Conservation (phyloP, 2,888 invertebrate species). For the Thecophora atra region DNA sequence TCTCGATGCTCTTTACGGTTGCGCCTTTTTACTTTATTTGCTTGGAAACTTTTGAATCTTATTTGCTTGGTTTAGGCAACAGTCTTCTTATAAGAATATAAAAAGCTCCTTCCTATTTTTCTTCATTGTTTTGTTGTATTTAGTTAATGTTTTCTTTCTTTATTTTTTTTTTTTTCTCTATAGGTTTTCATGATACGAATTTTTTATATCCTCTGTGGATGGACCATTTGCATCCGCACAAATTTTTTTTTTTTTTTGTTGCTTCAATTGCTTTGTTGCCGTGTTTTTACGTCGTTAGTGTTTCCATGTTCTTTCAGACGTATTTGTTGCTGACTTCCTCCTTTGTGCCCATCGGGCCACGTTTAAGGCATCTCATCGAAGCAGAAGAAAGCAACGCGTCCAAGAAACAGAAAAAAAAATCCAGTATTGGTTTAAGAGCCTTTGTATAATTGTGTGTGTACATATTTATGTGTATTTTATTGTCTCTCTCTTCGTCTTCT, state of each 20-base stretch:
- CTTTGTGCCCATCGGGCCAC: too few relatives aligned
- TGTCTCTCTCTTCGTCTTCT: not conserved
- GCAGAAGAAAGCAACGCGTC: not conserved
- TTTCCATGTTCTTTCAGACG: not conserved
- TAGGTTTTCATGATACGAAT: not conserved
- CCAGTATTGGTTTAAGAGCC: not conserved
- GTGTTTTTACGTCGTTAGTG: not conserved
- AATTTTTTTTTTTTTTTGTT: not conserved
- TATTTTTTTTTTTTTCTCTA: constrained; percentile 7
- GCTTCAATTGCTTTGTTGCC: not conserved
- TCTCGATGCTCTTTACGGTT: too few relatives aligned
- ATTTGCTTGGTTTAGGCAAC: too few relatives aligned
- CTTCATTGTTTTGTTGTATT: not conserved
- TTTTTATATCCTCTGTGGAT: not conserved
- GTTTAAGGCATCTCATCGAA: constrained; percentile 10
- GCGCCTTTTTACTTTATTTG: too few relatives aligned
- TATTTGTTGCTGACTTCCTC: not conserved
- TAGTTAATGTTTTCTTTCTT: constrained; percentile 14
- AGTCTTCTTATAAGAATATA: not conserved
- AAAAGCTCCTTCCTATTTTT: not conserved
- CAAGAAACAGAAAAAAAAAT: not conserved
- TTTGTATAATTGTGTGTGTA: not conserved
- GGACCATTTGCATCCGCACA: constrained; percentile 4
- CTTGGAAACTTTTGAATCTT: too few relatives aligned
- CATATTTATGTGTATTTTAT: not conserved